Percentiles rank a stretch among this genome's conserved stretches.
Evolutionary conservation across 1,140 invertebrate genomes (phyloP).

Genomic region (Cylas formicarius): DNA sequence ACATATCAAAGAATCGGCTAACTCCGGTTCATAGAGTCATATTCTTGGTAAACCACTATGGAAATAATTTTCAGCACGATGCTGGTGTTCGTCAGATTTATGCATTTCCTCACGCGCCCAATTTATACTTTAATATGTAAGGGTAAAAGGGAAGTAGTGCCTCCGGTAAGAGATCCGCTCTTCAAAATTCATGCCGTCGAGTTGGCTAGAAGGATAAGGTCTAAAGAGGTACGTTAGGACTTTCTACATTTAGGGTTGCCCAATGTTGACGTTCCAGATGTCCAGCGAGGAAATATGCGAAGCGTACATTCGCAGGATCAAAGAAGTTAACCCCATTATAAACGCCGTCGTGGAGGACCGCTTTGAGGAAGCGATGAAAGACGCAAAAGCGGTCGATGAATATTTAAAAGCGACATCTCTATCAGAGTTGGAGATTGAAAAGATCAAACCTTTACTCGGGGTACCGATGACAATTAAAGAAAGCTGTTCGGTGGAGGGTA

Average conservation of each 20-base stretch:
- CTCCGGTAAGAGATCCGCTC: slow-evolving; percentile 21
- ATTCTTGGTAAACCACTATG: too few species aligned
- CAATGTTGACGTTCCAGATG: slow-evolving; percentile 40
- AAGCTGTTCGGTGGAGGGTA: slow-evolving; percentile 30
- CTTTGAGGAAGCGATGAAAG: slow-evolving; percentile 51
- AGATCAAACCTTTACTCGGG: slow-evolving; percentile 60
- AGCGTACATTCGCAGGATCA: slow-evolving; percentile 60
- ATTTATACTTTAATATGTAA: neutral
- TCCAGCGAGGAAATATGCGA: slow-evolving; percentile 55
- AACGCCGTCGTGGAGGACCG: slow-evolving; percentile 71
- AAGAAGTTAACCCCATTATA: slow-evolving; percentile 61
- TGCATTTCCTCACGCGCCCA: slow-evolving; percentile 2
- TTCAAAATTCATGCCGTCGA: slow-evolving; percentile 24
- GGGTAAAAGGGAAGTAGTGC: slow-evolving; percentile 15
- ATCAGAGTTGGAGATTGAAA: slow-evolving; percentile 43
- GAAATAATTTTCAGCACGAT: too few species aligned
- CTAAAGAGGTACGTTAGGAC: slow-evolving; percentile 21
- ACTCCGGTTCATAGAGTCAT: too few species aligned
- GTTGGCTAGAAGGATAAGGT: slow-evolving; percentile 27
- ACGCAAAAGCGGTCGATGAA: slow-evolving; percentile 51
- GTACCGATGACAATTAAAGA: slow-evolving; percentile 73
- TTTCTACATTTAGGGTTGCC: slow-evolving; percentile 3
- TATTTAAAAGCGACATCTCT: slow-evolving; percentile 41
- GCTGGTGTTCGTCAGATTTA: too few species aligned
- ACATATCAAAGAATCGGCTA: too few species aligned